A percentile compares a stretch with the other conserved stretches of the same genome.
These are phyloP conservation scores for Brachionichthys hirsutus DNA, from an alignment of 2,113 vertebrate species.

Conservation along the genomic window DNA sequence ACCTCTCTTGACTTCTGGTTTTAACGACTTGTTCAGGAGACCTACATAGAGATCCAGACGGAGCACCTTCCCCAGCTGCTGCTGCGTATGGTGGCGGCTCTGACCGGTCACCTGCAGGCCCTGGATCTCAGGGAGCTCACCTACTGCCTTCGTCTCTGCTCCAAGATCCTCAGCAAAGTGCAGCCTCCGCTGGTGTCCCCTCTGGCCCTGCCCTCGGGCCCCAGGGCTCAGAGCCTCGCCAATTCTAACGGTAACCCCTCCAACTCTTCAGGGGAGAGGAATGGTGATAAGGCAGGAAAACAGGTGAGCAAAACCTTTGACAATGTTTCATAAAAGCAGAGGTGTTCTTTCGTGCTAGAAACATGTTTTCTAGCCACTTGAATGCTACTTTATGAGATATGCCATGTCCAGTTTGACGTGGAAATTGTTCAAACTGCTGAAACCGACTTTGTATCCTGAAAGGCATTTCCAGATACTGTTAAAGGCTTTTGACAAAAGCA, in stretches of 20 bases:
- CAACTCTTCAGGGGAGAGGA: constrained; percentile 77
- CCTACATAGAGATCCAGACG: constrained; percentile 98
- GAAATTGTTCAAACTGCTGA: too few relatives aligned
- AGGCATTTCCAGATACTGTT: constrained; percentile 5
- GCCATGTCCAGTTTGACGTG: neutral
- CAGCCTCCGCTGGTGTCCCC: constrained; percentile 93
- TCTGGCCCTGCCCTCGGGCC: constrained; percentile 73
- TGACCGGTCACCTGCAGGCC: constrained; percentile 88
- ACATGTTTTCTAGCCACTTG: neutral
- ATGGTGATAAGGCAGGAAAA: constrained; percentile 85
- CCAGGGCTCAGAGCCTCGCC: constrained; percentile 64
- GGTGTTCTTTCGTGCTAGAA: too few relatives aligned
- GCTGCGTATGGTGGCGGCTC: constrained; percentile 91
- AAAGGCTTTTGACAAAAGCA: constrained; percentile 17
- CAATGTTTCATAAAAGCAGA: neutral
- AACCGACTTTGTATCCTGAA: constrained; percentile 16
- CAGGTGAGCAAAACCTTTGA: constrained; percentile 74
- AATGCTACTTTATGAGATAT: neutral
- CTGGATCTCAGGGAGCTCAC: constrained; percentile 89
- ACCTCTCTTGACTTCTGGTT: constrained; percentile 29
- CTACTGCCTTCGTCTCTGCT: constrained; percentile 94
- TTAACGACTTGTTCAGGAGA: constrained; percentile 81
- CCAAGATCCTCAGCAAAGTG: constrained; percentile 98
- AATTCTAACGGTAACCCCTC: constrained; percentile 42
- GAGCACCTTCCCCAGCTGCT: constrained; percentile 96